phyloP scores from a whole-genome alignment of 2,797 vertebrate species.

The Lepidocolaptes lacrymiger region DNA sequence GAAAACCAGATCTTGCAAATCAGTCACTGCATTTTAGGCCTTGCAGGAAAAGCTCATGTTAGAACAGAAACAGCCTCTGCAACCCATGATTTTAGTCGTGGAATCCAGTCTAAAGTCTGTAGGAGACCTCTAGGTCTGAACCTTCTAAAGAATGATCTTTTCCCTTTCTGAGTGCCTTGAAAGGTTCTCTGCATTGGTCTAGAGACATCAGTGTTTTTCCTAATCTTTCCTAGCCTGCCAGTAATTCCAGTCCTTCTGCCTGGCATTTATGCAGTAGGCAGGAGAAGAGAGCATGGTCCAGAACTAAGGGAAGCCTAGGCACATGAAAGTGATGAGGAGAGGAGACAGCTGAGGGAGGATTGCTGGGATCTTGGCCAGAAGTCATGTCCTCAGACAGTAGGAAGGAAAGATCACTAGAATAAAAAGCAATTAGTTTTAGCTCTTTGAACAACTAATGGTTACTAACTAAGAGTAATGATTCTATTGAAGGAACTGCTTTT shows the following conservation, averaged over 20 bases:
- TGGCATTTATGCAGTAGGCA: neutral
- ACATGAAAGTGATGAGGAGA: neutral
- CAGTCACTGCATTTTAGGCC: neutral
- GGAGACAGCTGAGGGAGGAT: neutral
- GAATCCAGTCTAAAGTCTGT: neutral
- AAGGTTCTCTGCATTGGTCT: neutral
- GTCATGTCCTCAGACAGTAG: neutral
- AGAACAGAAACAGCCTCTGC: neutral
- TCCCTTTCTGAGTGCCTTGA: neutral
- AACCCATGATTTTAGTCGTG: neutral
- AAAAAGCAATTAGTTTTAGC: neutral
- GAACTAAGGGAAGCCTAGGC: neutral
- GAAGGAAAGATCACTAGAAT: neutral
- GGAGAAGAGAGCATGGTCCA: neutral
- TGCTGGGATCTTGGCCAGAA: neutral
- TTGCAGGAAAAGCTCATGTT: neutral
- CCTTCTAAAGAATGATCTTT: neutral
- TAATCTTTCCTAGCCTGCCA: fast-evolving
- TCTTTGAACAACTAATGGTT: neutral
- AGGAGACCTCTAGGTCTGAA: neutral
- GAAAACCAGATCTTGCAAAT: neutral
- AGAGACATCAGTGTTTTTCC: neutral
- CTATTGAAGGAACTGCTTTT: neutral
- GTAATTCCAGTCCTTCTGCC: neutral
- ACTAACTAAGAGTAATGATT: neutral